Percentiles rank a stretch among this genome's conserved stretches.
Conservation (phyloP, 2,888 invertebrate genomes). For the Catocala sponsa region DNA sequence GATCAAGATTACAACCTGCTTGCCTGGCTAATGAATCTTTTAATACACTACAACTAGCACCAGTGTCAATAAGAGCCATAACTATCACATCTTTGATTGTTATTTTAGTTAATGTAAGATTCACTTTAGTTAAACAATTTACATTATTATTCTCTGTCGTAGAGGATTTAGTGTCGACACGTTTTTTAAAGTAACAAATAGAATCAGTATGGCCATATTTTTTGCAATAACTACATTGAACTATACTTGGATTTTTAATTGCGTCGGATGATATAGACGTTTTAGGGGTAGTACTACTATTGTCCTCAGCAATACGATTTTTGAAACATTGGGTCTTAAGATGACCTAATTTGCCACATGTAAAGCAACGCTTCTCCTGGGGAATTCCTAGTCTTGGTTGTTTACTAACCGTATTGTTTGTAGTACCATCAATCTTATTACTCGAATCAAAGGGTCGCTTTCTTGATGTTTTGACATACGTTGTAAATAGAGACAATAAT, state of each 20-base stretch:
- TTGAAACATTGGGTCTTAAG: not conserved
- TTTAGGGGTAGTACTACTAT: too few relatives aligned
- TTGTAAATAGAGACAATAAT: conserved; percentile 40
- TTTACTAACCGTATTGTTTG: not conserved
- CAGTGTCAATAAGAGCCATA: conserved; percentile 17
- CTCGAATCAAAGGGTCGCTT: not conserved
- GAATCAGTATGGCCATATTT: conserved; percentile 5
- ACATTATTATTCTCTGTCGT: not conserved
- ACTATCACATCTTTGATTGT: not conserved
- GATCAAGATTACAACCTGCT: conserved; percentile 4
- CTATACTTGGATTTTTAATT: too few relatives aligned
- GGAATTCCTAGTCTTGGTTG: not conserved
- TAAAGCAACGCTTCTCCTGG: conserved; percentile 4
- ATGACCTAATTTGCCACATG: conserved; percentile 2
- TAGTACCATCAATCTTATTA: not conserved
- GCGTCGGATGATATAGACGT: too few relatives aligned
- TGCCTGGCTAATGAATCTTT: conserved; percentile 11
- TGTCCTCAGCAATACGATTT: too few relatives aligned
- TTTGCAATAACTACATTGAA: conserved; percentile 8
- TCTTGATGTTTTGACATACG: conserved; percentile 31
- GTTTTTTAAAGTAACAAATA: conserved; percentile 8
- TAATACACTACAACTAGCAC: conserved; percentile 24
- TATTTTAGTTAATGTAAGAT: not conserved
- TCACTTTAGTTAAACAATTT: not conserved
- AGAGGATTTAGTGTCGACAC: not conserved